A percentile compares a stretch with the other conserved stretches of the same genome.
phyloP scores from a whole-genome alignment of 2,888 invertebrate genomes.

The Horisme vitalbata region DNA sequence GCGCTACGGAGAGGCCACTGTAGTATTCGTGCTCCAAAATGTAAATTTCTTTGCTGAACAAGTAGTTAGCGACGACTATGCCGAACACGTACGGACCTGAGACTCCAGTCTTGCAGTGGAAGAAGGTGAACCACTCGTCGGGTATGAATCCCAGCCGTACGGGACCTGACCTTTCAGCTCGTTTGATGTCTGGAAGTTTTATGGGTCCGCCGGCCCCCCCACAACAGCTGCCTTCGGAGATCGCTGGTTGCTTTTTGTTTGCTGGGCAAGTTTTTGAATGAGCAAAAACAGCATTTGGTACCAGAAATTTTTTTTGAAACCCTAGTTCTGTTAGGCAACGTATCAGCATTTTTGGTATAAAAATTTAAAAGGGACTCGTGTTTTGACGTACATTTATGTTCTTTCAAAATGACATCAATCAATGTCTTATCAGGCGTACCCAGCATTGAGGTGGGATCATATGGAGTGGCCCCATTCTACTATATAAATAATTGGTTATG shows the following conservation, averaged over 20 bases:
- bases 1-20: constrained; percentile 86
- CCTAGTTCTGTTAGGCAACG: constrained; percentile 26
- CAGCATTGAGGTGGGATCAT: no score
- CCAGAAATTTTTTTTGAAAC: constrained; percentile 23
- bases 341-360: constrained; percentile 24
- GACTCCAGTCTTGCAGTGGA: constrained; percentile 94
- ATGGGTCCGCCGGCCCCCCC: constrained; percentile 11
- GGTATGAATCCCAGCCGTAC: constrained; percentile 82
- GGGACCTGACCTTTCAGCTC: constrained; percentile 57
- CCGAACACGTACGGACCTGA: constrained; percentile 95
- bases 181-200: constrained; percentile 34
- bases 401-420: no score
- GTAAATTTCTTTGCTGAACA: constrained; percentile 95
- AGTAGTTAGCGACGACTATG: constrained; percentile 88
- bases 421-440: no score
- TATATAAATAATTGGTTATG: no score
- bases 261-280: constrained; percentile 35
- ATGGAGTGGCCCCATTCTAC: no score
- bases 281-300: constrained; percentile 31
- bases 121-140: constrained; percentile 87
- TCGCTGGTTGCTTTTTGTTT: constrained; percentile 1
- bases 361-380: no score
- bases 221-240: constrained; percentile 1
- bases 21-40: constrained; percentile 97
- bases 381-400: no score